Evolutionary conservation across 2,797 vertebrate species (phyloP).

Genomic region (Peromyscus melanophrys): DNA sequence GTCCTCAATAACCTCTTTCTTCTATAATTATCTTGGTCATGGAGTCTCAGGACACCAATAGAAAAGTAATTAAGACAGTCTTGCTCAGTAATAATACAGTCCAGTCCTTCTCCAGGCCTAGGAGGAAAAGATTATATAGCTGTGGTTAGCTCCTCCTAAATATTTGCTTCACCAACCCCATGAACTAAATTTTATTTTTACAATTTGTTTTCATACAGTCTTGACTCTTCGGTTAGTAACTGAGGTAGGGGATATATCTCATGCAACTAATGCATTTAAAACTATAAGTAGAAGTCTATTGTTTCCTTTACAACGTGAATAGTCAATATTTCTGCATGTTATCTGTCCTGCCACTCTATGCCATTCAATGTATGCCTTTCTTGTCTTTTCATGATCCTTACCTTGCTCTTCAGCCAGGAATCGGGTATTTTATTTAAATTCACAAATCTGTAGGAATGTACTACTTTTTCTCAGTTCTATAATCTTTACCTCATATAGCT

Average conservation of each 20-base stretch:
- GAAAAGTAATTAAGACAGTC: background rate
- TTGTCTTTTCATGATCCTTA: background rate
- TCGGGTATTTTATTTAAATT: background rate
- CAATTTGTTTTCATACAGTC: background rate
- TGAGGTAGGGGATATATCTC: background rate
- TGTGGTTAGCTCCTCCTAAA: background rate
- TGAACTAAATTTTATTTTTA: background rate
- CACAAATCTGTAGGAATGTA: background rate
- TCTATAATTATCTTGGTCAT: background rate
- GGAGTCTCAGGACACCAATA: background rate
- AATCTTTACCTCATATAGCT: background rate
- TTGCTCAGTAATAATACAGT: background rate
- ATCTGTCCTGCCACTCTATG: background rate
- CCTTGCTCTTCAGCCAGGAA: background rate
- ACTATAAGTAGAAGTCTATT: background rate
- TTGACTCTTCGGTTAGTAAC: too few species aligned
- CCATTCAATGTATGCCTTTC: background rate
- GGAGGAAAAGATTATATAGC: background rate
- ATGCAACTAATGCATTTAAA: background rate
- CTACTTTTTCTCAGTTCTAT: background rate
- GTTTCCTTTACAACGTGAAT: background rate
- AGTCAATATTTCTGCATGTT: background rate
- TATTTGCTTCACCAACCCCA: background rate
- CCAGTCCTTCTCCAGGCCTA: background rate
- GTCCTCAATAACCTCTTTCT: background rate